Conservation (phyloP, 2,113 vertebrate species). For the Peromyscus californicus region DNA sequence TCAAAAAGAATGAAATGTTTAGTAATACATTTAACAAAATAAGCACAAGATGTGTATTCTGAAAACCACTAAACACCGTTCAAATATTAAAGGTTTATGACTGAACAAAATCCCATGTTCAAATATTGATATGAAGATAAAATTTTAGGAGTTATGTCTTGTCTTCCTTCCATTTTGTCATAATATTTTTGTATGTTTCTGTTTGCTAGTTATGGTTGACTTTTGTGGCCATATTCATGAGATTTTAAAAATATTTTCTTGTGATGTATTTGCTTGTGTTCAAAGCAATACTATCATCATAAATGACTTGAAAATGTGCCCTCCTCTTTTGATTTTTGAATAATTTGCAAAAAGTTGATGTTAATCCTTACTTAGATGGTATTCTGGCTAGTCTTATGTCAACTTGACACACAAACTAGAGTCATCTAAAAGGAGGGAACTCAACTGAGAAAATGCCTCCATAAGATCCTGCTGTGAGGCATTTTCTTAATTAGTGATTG, state of each 20-base stretch:
- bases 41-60: neutral
- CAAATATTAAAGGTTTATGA: neutral
- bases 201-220: neutral
- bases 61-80: neutral
- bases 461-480: neutral
- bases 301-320: neutral
- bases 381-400: neutral
- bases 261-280: neutral
- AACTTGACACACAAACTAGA: neutral
- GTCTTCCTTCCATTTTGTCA: neutral
- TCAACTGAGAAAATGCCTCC: neutral
- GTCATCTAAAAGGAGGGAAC: neutral
- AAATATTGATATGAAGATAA: neutral
- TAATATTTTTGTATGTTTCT: neutral
- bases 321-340: neutral
- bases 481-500: neutral
- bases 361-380: neutral
- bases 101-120: neutral
- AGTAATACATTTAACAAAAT: neutral
- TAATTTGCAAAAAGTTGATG: neutral
- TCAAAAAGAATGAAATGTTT: neutral
- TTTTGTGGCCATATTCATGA: neutral
- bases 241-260: neutral
- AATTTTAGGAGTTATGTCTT: neutral
- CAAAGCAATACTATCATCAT: neutral